These are phyloP conservation scores for Bryconaethiops microstoma DNA, from an alignment of 2,797 vertebrate species.

Conservation along the genomic window DNA sequence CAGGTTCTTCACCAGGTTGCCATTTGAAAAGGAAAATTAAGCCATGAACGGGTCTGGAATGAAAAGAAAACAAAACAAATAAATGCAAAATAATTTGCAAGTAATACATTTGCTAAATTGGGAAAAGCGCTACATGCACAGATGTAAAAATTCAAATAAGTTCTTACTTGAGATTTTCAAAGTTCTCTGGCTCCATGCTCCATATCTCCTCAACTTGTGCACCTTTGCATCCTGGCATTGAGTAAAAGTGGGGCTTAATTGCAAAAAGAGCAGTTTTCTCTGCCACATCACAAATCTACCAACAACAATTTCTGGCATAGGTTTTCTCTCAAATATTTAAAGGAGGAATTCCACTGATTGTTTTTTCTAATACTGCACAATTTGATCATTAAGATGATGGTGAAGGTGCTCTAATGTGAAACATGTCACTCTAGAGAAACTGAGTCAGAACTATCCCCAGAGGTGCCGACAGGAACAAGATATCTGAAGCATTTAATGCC, in stretches of 20 bases:
- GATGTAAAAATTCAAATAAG: neutral
- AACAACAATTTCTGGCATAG: neutral
- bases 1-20: conserved; percentile 98
- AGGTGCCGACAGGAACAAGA: no score
- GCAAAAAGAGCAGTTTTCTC: neutral
- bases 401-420: no score
- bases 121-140: neutral
- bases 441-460: no score
- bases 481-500: no score
- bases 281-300: neutral
- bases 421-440: no score
- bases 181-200: conserved; percentile 98
- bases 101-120: no score
- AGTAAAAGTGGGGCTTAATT: neutral
- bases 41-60: conserved; percentile 94
- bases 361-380: no score
- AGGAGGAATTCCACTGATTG: no score
- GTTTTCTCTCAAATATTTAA: neutral
- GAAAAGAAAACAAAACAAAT: conserved; percentile 9
- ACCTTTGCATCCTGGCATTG: conserved; percentile 88
- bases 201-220: conserved; percentile 98
- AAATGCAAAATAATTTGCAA: neutral
- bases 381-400: no score
- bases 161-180: conserved; percentile 95
- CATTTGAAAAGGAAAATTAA: conserved; percentile 99